A percentile compares a stretch with the other conserved stretches of the same genome.
These are phyloP conservation scores for Chloroceryle aenea DNA, from an alignment of 2,113 vertebrate species.

Conservation along the genomic window DNA sequence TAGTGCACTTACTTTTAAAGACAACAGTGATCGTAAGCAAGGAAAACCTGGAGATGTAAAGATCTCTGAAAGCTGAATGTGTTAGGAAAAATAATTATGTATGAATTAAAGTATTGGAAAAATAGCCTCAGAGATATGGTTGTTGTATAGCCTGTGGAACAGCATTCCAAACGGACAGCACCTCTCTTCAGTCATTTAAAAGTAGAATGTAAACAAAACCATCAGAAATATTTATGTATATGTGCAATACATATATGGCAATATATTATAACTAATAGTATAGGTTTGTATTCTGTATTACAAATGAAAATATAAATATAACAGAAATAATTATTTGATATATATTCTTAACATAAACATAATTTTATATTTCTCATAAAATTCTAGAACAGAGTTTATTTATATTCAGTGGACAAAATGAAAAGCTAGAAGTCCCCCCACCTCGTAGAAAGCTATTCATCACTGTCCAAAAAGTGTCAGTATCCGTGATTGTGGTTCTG, in stretches of 20 bases:
- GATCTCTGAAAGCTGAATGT: neutral
- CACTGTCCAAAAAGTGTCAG: neutral
- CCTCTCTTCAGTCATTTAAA: neutral
- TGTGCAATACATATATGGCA: neutral
- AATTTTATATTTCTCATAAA: neutral
- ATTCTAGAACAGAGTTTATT: neutral
- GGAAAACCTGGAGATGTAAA: neutral
- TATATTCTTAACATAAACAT: neutral
- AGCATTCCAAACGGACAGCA: neutral
- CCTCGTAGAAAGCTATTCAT: neutral
- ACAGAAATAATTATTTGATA: neutral
- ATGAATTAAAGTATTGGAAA: neutral
- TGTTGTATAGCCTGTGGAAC: neutral
- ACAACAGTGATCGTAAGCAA: neutral
- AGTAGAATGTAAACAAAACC: neutral
- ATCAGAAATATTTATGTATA: neutral
- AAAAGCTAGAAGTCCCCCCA: neutral
- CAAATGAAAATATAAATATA: neutral
- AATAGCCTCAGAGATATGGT: neutral
- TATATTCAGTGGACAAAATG: constrained; percentile 1
- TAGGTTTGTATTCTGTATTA: neutral
- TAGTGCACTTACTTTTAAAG: neutral
- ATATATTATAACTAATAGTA: neutral
- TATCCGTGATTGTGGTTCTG: neutral
- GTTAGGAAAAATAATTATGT: neutral